Percentiles rank a stretch among this genome's conserved stretches.
Evolutionary conservation across 2,113 vertebrate species (phyloP).

Genomic region (Brachypteracias leptosomus): DNA sequence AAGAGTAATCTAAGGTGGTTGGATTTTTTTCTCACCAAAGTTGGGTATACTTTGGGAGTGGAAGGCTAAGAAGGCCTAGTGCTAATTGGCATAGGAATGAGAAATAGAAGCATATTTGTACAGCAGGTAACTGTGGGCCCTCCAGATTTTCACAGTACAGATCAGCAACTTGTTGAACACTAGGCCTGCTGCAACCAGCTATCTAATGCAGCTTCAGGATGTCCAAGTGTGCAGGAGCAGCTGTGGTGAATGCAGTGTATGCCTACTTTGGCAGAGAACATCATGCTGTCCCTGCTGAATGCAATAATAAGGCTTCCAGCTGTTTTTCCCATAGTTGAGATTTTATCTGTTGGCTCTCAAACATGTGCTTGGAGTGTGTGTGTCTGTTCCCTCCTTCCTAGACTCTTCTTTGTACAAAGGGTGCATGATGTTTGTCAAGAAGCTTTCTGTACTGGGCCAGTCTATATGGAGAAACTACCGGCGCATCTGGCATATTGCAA

Average conservation of each 20-base stretch:
- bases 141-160: not conserved
- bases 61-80: not conserved
- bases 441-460: not conserved
- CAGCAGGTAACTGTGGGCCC: not conserved
- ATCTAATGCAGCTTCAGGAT: not conserved
- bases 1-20: not conserved
- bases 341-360: not conserved
- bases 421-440: not conserved
- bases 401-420: not conserved
- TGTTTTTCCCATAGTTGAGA: not conserved
- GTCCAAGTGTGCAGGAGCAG: not conserved
- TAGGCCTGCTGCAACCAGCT: not conserved
- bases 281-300: not conserved
- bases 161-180: not conserved
- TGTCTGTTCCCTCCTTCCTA: not conserved
- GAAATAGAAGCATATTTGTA: rapidly evolving
- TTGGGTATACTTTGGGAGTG: rapidly evolving
- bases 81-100: not conserved
- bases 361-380: not conserved
- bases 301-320: not conserved
- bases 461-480: not conserved
- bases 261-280: not conserved
- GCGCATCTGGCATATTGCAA: not conserved
- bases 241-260: rapidly evolving
- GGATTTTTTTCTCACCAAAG: not conserved